These are phyloP conservation scores for Ceratosolen solmsi DNA, from an alignment of 1,140 invertebrate species.

Conservation along the genomic window DNA sequence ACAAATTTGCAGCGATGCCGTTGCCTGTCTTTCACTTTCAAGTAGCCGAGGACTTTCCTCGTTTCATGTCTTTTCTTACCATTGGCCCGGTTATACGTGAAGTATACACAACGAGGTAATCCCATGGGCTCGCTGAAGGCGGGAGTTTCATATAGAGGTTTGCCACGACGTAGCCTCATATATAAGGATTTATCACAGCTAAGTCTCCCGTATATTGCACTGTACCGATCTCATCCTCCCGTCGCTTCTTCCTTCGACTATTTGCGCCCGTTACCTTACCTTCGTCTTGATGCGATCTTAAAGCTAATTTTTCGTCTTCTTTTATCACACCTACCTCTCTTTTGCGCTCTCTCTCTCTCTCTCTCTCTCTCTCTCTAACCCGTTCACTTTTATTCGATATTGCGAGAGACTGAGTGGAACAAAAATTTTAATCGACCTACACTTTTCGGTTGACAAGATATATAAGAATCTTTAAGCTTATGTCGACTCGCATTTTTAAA, in stretches of 20 bases:
- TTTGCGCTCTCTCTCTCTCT: background rate
- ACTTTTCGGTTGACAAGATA: constrained; percentile 14
- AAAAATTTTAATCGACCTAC: constrained; percentile 50
- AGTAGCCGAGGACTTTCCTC: background rate
- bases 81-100: constrained; percentile 43
- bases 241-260: constrained; percentile 44
- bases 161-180: constrained; percentile 68
- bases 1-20: constrained; percentile 34
- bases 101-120: constrained; percentile 67
- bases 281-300: constrained; percentile 43
- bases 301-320: constrained; percentile 28
- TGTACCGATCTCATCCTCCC: constrained; percentile 63
- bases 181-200: constrained; percentile 74
- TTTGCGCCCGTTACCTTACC: background rate
- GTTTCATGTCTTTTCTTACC: constrained; percentile 14
- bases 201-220: constrained; percentile 72
- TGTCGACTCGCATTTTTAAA: constrained; percentile 48
- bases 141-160: constrained; percentile 70
- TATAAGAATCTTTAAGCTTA: constrained; percentile 34
- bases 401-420: constrained; percentile 16
- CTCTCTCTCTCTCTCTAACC: too few species aligned
- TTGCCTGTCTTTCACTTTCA: background rate
- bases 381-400: constrained; percentile 30
- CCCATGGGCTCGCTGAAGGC: constrained; percentile 65
- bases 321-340: constrained; percentile 1